These are phyloP conservation scores for Ptilonorhynchus violaceus DNA, from an alignment of 2,113 vertebrate genomes.

Conservation along the genomic window DNA sequence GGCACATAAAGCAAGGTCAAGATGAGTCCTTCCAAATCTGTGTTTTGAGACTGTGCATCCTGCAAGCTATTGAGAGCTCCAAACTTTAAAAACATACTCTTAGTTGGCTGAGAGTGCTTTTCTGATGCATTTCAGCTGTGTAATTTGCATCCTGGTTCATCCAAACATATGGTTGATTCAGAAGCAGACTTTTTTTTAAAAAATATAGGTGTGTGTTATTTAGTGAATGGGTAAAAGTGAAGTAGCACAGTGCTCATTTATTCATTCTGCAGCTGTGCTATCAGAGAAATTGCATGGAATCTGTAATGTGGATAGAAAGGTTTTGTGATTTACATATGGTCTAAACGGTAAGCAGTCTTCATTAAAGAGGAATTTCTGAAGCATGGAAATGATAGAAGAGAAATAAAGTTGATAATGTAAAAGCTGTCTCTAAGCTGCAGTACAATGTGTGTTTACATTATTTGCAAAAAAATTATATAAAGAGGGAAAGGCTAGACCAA, in stretches of 20 bases:
- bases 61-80: constrained; percentile 6
- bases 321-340: not conserved
- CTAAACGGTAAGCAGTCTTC: not conserved
- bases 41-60: not conserved
- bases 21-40: constrained; percentile 29
- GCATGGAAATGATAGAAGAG: not conserved
- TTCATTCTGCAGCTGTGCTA: not conserved
- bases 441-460: not conserved
- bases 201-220: not conserved
- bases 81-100: constrained; percentile 3
- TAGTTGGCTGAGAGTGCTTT: not conserved
- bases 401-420: not conserved
- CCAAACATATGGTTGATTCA: not conserved
- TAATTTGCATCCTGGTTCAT: not conserved
- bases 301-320: not conserved
- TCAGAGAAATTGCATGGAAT: not conserved
- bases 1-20: constrained; percentile 34
- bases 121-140: constrained; percentile 22
- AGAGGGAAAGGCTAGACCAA: not conserved
- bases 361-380: not conserved
- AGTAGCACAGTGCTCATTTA: not conserved
- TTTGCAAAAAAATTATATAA: not conserved
- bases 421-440: not conserved
- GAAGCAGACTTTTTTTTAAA: not conserved
- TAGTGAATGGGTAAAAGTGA: not conserved